Percentiles rank a stretch among this genome's conserved stretches.
Evolutionary conservation across 2,113 vertebrate genomes (phyloP).

Genomic region (Anguilla japonica): DNA sequence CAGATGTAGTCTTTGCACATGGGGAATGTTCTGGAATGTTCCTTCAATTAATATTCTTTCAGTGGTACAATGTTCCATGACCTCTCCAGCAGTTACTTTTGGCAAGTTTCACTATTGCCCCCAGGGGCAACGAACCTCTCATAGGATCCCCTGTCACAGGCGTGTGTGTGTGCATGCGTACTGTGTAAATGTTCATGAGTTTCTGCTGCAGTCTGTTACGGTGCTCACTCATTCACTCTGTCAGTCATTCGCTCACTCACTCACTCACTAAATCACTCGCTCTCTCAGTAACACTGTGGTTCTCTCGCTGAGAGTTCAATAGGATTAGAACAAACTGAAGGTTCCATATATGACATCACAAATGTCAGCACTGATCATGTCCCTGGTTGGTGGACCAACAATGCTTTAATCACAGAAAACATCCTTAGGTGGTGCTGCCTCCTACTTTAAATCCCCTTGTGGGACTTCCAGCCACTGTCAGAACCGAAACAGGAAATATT

Average conservation of each 20-base stretch:
- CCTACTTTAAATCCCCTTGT: too few relatives aligned
- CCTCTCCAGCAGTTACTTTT: slow-evolving; percentile 12
- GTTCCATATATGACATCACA: background rate
- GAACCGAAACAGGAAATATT: too few relatives aligned
- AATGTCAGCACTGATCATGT: background rate
- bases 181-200: background rate
- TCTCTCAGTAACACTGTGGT: background rate
- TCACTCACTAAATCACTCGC: background rate
- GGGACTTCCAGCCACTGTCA: too few relatives aligned
- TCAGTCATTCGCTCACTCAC: background rate
- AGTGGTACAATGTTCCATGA: slow-evolving; percentile 9
- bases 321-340: too few relatives aligned
- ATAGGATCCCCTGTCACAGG: background rate
- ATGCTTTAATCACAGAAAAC: too few relatives aligned
- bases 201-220: background rate
- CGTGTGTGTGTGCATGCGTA: background rate
- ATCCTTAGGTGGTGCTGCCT: too few relatives aligned
- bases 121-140: background rate
- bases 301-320: background rate
- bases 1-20: slow-evolving; percentile 6
- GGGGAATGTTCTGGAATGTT: slow-evolving; percentile 31
- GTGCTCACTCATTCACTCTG: background rate
- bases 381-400: background rate
- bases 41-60: slow-evolving; percentile 22
- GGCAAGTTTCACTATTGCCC: background rate